These are phyloP conservation scores for Acanthornis magna DNA, from an alignment of 2,797 vertebrate genomes.

Conservation along the genomic window DNA sequence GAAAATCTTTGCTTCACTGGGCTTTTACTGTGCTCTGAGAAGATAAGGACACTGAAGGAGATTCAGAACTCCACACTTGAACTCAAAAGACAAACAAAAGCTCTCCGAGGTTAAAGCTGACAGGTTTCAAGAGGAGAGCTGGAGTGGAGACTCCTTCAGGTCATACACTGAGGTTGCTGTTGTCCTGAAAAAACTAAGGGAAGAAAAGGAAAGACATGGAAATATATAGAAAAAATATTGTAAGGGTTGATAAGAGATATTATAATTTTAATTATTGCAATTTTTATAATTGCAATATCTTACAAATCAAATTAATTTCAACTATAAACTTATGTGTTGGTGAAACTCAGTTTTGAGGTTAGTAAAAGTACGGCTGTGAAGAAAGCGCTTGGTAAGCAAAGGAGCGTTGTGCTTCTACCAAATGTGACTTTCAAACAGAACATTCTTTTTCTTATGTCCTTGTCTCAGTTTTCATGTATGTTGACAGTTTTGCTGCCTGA, in stretches of 20 bases:
- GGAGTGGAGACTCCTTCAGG: background rate
- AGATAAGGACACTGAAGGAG: background rate
- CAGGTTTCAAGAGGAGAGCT: background rate
- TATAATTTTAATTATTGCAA: background rate
- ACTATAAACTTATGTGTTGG: background rate
- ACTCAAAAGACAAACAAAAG: background rate
- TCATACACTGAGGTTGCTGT: background rate
- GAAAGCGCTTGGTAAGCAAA: background rate
- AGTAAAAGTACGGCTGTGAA: background rate
- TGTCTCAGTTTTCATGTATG: background rate
- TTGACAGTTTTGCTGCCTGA: background rate
- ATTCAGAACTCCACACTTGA: background rate
- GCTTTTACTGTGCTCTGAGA: background rate
- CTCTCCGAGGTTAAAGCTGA: background rate
- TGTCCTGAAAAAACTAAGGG: background rate
- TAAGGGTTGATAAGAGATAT: background rate
- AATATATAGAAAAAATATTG: background rate
- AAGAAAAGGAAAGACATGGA: background rate
- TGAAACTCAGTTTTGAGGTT: background rate
- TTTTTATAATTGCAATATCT: background rate
- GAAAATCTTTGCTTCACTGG: background rate
- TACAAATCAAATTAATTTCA: background rate
- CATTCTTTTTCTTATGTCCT: background rate
- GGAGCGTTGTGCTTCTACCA: background rate
- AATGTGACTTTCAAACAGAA: background rate